Percentiles rank a stretch among this genome's conserved stretches.
phyloP scores from a whole-genome alignment of 2,888 invertebrate species.

The Carterocephalus palaemon region DNA sequence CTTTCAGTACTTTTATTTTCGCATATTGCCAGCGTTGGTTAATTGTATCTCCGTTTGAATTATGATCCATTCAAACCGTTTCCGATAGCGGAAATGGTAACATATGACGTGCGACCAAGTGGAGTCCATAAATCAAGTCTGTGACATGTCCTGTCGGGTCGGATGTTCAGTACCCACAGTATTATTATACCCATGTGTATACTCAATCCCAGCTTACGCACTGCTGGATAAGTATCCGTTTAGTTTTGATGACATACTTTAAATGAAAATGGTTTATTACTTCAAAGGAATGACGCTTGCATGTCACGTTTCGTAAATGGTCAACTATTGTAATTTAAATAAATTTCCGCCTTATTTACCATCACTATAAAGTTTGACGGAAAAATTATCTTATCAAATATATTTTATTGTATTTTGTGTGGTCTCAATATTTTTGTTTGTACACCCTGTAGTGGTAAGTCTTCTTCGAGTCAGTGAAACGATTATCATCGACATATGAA shows the following conservation, averaged over 20 bases:
- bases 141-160: constrained; percentile 53
- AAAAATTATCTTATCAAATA: too few species aligned
- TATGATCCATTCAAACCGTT: constrained; percentile 26
- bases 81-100: constrained; percentile 39
- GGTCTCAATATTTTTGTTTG: too few species aligned
- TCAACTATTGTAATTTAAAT: too few species aligned
- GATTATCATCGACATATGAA: too few species aligned
- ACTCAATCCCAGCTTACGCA: constrained; percentile 15
- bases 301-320: too few species aligned
- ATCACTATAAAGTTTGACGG: too few species aligned
- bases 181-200: constrained; percentile 30
- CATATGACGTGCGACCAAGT: constrained; percentile 63
- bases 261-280: constrained; percentile 4
- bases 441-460: too few species aligned
- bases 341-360: too few species aligned
- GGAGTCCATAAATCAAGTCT: constrained; percentile 55
- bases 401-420: too few species aligned
- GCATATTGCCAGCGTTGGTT: neutral
- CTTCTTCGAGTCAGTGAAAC: too few species aligned
- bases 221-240: constrained; percentile 13
- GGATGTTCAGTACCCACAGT: constrained; percentile 54
- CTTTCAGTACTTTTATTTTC: too few species aligned
- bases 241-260: constrained; percentile 10
- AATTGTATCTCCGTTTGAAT: constrained; percentile 7
- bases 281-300: constrained; percentile 1